These are phyloP conservation scores for Limanda limanda DNA, from an alignment of 2,113 vertebrate species.

Conservation along the genomic window DNA sequence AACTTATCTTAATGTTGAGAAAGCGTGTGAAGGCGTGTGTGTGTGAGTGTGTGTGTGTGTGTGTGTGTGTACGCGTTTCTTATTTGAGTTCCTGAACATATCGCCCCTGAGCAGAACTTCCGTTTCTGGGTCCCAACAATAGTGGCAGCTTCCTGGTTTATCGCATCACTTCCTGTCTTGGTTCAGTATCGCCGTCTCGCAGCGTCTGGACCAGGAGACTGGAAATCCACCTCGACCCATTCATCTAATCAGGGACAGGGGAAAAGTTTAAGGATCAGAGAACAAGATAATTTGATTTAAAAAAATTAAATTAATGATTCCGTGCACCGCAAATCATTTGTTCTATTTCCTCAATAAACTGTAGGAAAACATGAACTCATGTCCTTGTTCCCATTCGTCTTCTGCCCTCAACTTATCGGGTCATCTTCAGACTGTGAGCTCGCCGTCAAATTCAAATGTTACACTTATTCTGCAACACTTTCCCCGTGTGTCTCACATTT, in stretches of 20 bases:
- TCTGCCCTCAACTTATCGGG: slow-evolving; percentile 3
- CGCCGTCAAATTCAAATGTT: slow-evolving; percentile 31
- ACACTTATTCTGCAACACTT: slow-evolving; percentile 15
- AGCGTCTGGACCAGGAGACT: slow-evolving; percentile 38
- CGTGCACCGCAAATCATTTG: background rate
- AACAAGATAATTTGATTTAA: slow-evolving; percentile 16
- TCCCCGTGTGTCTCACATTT: background rate
- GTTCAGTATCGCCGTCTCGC: slow-evolving; percentile 62
- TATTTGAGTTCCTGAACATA: slow-evolving; percentile 62
- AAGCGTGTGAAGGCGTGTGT: slow-evolving; percentile 25
- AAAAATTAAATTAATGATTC: slow-evolving; percentile 13
- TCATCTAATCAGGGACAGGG: slow-evolving; percentile 25
- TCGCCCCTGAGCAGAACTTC: slow-evolving; percentile 73
- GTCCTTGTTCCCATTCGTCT: slow-evolving; percentile 6
- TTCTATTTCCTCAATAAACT: slow-evolving; percentile 2
- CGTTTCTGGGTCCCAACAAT: slow-evolving; percentile 77
- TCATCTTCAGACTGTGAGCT: slow-evolving; percentile 24
- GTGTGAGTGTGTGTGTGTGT: slow-evolving; percentile 12
- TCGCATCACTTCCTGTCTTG: slow-evolving; percentile 76
- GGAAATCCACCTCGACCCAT: slow-evolving; percentile 27
- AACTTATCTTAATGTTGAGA: background rate
- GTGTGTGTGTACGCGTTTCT: slow-evolving; percentile 19
- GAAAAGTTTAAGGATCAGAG: slow-evolving; percentile 26
- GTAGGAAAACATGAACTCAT: slow-evolving; percentile 12
- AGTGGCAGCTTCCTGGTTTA: slow-evolving; percentile 78